These are phyloP conservation scores for Gobio gobio DNA, from an alignment of 2,113 vertebrate genomes.

Conservation along the genomic window DNA sequence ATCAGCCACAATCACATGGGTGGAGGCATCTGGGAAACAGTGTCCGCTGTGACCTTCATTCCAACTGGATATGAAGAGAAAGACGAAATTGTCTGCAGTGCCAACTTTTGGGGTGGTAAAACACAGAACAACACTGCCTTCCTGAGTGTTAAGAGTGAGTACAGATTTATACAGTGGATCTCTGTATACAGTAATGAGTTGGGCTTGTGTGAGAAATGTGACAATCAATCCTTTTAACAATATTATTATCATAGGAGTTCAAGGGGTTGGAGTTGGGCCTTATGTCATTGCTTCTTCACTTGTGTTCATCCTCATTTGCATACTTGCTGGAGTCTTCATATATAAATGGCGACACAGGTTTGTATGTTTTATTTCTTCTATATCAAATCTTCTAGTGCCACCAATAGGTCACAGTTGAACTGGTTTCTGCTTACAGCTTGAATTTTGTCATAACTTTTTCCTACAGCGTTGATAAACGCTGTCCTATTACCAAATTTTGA, in stretches of 20 bases:
- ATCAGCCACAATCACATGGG: slow-evolving; percentile 31
- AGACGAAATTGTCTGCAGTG: slow-evolving; percentile 58
- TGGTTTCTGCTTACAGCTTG: background rate
- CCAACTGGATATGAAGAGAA: slow-evolving; percentile 59
- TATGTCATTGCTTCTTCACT: slow-evolving; percentile 20
- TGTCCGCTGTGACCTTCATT: slow-evolving; percentile 61
- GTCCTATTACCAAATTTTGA: background rate
- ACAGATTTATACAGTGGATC: background rate
- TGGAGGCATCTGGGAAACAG: slow-evolving; percentile 62
- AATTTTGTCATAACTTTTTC: background rate
- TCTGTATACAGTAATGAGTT: background rate
- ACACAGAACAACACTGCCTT: slow-evolving; percentile 43
- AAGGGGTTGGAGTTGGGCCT: background rate
- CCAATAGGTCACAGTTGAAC: too few species aligned
- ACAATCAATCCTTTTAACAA: background rate
- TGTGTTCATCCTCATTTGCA: slow-evolving; percentile 44
- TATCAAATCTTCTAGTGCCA: background rate
- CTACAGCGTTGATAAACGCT: too few species aligned
- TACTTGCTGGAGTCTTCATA: slow-evolving; percentile 51
- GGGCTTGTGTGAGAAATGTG: background rate
- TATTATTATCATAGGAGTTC: background rate
- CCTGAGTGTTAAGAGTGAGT: slow-evolving; percentile 61
- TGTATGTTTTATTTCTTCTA: too few species aligned
- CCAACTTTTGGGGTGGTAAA: slow-evolving; percentile 61
- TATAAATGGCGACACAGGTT: slow-evolving; percentile 54